Conservation (phyloP, 2,888 invertebrate genomes). For the Scelioninae gen. 1 region DNA sequence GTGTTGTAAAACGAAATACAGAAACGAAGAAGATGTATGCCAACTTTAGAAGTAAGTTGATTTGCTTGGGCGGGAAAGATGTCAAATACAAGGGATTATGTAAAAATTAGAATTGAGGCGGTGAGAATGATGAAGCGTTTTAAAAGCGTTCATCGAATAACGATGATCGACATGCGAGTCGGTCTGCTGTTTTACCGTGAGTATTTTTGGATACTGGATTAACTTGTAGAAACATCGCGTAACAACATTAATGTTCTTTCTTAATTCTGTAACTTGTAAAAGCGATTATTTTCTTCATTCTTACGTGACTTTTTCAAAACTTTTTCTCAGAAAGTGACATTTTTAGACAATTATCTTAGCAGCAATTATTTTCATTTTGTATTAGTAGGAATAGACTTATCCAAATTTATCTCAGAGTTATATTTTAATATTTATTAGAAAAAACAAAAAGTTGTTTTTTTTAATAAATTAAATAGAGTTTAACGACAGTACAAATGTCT, state of each 20-base stretch:
- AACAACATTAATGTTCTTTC: slow-evolving; percentile 48
- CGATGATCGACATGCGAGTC: slow-evolving; percentile 65
- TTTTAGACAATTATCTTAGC: slow-evolving; percentile 30
- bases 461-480: too few species aligned
- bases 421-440: not conserved
- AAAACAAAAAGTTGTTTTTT: too few species aligned
- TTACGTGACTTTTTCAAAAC: slow-evolving; percentile 41
- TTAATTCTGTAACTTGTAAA: slow-evolving; percentile 25
- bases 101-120: slow-evolving; percentile 54
- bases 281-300: slow-evolving; percentile 40
- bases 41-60: slow-evolving; percentile 60
- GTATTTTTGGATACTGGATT: slow-evolving; percentile 60
- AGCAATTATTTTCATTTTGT: not conserved
- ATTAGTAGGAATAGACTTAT: not conserved
- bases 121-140: slow-evolving; percentile 41
- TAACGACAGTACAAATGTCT: too few species aligned
- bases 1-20: slow-evolving; percentile 39
- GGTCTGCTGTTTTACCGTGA: slow-evolving; percentile 24
- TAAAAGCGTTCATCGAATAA: slow-evolving; percentile 54
- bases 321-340: slow-evolving; percentile 42
- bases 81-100: slow-evolving; percentile 55
- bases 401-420: not conserved
- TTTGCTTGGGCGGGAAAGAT: slow-evolving; percentile 57
- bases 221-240: slow-evolving; percentile 55
- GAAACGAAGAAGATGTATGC: slow-evolving; percentile 19